Evolutionary conservation across 2,888 invertebrate species (phyloP), one percentile per base, ranked within the genome.

Genomic region (Protula sp.): DNA sequence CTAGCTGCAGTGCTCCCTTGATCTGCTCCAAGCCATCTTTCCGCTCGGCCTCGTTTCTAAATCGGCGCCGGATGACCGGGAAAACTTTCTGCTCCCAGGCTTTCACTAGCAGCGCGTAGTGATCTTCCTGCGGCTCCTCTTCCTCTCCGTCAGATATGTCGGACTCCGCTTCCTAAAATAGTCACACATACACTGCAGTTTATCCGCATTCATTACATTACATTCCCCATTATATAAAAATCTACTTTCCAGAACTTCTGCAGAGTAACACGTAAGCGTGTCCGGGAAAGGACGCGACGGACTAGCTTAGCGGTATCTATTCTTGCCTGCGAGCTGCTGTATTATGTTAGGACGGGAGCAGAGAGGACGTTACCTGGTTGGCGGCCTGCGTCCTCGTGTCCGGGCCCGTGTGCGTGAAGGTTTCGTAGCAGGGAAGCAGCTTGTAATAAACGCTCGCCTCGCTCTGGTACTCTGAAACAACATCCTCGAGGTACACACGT

Each of bases 31-130:
- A 67, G 0, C 81, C 81, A 64, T 81, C 81, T 60, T 80, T 77
- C 30, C 81, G 67, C 65, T 81, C 81, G 2, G 78, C 76, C 62
- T 81, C 81, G 65, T 81, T 81, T 28, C 81, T 68, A 66, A 81
- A 81, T 30, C 81, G 63, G 26, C 81, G 61, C 9, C 79, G 61
- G 53, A 81, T 81, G 47, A 77, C 73, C 29, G 81, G 79, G 66
- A 79, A 79, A 30, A 81, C 81, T 60, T 78, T 76, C 67, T 77
- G 77, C 64, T 81, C 81, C 81, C 81, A 81, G 2, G 81, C 79
- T 64, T 77, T 79, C 31, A 81, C 79, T 1, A 81, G 72, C 48
- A 81, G 69, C 0, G 77, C 75, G 58, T 81, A 76, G 66, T 80
- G 75, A 59, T 80, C 80, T 63, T 80, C 78, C 14, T 70, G 66